Percentiles rank a stretch among this genome's conserved stretches.
phyloP scores from a whole-genome alignment of 2,888 invertebrate genomes.

The Disparrhopalites patrizii region DNA sequence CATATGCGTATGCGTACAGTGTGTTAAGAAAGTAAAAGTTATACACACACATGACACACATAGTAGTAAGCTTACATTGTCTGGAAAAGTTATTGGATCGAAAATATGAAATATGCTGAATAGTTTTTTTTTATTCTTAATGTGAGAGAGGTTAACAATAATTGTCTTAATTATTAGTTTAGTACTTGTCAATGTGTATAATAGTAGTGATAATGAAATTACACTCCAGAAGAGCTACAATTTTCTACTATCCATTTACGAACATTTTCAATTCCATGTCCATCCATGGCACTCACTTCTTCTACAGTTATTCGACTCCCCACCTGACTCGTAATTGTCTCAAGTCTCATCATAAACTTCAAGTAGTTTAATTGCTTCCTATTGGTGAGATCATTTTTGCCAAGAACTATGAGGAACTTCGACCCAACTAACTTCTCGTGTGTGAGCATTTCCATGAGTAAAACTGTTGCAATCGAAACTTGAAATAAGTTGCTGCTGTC shows the following conservation, averaged over 20 bases:
- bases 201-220: background rate
- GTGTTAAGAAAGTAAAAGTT: no score
- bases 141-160: no score
- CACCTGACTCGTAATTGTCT: constrained; percentile 65
- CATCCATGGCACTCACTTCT: constrained; percentile 71
- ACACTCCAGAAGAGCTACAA: constrained; percentile 6
- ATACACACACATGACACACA: no score
- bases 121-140: background rate
- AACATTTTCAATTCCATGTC: constrained; percentile 65
- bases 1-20: no score
- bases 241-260: constrained; percentile 57
- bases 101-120: background rate
- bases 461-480: constrained; percentile 76
- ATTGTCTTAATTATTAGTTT: no score
- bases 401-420: constrained; percentile 66
- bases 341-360: constrained; percentile 72
- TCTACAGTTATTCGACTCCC: constrained; percentile 64
- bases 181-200: background rate
- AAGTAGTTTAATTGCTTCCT: constrained; percentile 83
- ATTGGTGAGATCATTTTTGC: constrained; percentile 82
- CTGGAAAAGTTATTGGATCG: no score
- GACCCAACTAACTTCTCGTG: constrained; percentile 57
- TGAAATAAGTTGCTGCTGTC: constrained; percentile 81
- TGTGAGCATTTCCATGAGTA: constrained; percentile 71
- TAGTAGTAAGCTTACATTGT: no score